Base-by-base conservation (phyloP, 2,888 invertebrate genomes). In the Cheilosia scutellata region DNA sequence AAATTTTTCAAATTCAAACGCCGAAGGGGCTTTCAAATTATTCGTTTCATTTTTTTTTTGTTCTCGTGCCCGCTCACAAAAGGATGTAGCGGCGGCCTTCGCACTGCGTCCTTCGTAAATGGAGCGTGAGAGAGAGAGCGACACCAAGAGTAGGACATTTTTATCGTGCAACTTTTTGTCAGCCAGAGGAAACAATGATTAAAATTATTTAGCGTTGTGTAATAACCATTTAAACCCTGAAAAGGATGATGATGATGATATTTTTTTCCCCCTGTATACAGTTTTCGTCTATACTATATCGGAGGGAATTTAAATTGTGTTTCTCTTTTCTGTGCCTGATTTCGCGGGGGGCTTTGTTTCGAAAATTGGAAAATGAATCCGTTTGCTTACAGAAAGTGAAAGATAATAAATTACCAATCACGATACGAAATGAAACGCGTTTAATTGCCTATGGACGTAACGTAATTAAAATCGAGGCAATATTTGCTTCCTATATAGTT, bases 331-430 rank as follows among this genome's bases (percentile, higher is more conserved):
- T n/a, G n/a, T 62, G 51, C 65, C 49, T 37, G 76, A 71, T 20
- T 20, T 20, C 20, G 20, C 20, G 20, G 25, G 9, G 29, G 31
- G 42, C n/a, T 16, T 63, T 72, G 57, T 72, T 33, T 33, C 47
- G 42, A 65, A 20, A 72, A 77, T 71, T 76, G 82, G 76, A 76
- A 75, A 82, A 57, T 70, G 63, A 44, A 70, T 71, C 60, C 37
- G 33, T 51, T 70, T n/a, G 47, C 11, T 11, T 16, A 55, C 13
- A 9, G 37, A 13, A 16, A 3, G 49, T 51, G 25, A 27, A 16
- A 62, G 71, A 77, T 72, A 66, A 78, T 83, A 78, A 78, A 78
- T 78, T 70, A 68, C 78, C 68, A 74, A 78, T 78, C 78, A 83
- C 78, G 62, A 83, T 78, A 71, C 31, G 58, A 60, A 75, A 75